phyloP scores from a whole-genome alignment of 2,113 vertebrate species.

The Rhagologus leucostigma region DNA sequence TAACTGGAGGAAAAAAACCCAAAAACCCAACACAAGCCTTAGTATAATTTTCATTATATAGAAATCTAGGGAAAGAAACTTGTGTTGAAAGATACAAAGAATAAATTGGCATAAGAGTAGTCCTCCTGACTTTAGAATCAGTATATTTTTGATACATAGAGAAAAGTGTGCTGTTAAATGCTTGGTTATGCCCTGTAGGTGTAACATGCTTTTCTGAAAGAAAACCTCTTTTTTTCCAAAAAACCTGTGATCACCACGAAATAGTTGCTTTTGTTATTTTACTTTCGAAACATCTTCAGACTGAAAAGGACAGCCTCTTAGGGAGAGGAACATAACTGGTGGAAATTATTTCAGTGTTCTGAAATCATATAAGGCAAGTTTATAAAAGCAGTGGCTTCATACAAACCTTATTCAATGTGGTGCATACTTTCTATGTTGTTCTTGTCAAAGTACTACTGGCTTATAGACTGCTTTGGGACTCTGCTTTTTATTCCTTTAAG shows the following conservation, averaged over 20 bases:
- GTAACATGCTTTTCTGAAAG: neutral
- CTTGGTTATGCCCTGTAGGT: neutral
- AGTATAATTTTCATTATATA: neutral
- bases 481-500: neutral
- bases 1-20: neutral
- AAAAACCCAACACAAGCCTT: neutral
- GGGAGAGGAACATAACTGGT: neutral
- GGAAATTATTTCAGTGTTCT: neutral
- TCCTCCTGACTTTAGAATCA: neutral
- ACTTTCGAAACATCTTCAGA: neutral
- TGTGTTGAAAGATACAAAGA: neutral
- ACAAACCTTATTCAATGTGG: neutral
- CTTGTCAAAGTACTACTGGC: neutral
- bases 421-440: neutral
- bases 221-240: neutral
- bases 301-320: neutral
- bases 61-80: neutral
- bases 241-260: neutral
- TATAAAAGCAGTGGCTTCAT: neutral
- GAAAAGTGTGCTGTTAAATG: neutral
- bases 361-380: neutral
- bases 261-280: neutral
- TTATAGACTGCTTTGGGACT: neutral
- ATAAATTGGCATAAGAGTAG: neutral
- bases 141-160: neutral